Conservation (phyloP, 2,113 vertebrate genomes). For the Sisor rabdophorus region DNA sequence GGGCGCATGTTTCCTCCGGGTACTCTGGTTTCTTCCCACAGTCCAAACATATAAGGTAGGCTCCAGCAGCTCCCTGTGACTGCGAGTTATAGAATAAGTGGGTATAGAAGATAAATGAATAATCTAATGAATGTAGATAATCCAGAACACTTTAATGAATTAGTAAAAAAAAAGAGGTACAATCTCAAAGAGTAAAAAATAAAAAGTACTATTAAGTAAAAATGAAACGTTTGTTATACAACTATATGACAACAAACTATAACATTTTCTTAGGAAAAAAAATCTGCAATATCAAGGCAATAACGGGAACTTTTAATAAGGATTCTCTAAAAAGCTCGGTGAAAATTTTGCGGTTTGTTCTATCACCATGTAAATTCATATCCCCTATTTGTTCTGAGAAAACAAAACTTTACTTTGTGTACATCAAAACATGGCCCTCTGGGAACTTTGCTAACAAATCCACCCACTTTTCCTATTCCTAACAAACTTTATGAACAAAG, state of each 20-base stretch:
- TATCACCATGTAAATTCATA: background rate
- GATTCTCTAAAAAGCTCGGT: background rate
- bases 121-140: too few relatives aligned
- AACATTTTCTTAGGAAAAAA: background rate
- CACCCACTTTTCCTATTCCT: background rate
- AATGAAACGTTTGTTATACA: background rate
- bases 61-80: too few relatives aligned
- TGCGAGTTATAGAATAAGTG: too few relatives aligned
- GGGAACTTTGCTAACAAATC: constrained; percentile 3
- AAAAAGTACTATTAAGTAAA: too few relatives aligned
- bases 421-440: background rate
- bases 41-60: too few relatives aligned
- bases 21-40: too few relatives aligned
- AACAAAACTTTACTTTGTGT: background rate
- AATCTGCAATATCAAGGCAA: background rate
- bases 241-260: background rate
- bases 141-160: too few relatives aligned
- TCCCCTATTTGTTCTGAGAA: background rate
- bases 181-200: too few relatives aligned
- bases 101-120: too few relatives aligned
- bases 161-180: too few relatives aligned
- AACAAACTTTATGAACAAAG: background rate
- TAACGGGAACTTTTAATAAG: background rate
- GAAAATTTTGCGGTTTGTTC: background rate
- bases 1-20: too few relatives aligned